Conservation (phyloP, 2,797 vertebrate species). For the Huso huso region DNA sequence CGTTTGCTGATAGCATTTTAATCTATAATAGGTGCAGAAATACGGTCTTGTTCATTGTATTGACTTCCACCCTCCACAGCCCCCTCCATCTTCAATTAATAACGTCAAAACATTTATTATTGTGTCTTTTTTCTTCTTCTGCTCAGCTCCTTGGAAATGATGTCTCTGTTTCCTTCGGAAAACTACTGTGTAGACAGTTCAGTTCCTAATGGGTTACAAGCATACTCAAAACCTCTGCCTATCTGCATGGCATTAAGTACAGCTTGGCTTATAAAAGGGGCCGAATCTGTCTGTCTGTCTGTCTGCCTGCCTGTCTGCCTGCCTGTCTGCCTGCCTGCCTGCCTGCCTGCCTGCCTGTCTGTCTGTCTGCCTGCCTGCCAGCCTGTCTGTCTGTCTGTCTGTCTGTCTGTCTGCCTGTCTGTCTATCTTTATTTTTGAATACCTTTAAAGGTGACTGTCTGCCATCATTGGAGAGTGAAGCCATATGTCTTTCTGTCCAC, state of each 20-base stretch:
- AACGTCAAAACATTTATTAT: slow-evolving; percentile 45
- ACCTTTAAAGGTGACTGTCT: not conserved
- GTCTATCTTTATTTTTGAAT: not conserved
- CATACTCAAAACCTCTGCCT: no score
- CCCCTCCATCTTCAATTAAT: slow-evolving; percentile 39
- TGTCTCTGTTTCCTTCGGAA: slow-evolving; percentile 13
- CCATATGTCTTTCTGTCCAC: slow-evolving; percentile 16
- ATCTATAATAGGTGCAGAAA: slow-evolving; percentile 36
- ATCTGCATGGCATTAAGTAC: no score
- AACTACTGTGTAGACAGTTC: slow-evolving; percentile 28
- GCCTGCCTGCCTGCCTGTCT: slow-evolving; percentile 13
- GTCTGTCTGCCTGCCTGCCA: slow-evolving; percentile 26
- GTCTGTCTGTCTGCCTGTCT: slow-evolving; percentile 25
- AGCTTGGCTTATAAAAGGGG: slow-evolving; percentile 25
- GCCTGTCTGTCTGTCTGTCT: slow-evolving; percentile 24
- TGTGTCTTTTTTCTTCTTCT: slow-evolving; percentile 38
- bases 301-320: slow-evolving; percentile 22
- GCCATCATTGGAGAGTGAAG: not conserved
- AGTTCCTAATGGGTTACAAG: slow-evolving; percentile 40
- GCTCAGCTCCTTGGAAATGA: slow-evolving; percentile 24
- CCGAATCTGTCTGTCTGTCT: not conserved
- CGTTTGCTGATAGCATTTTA: slow-evolving; percentile 52
- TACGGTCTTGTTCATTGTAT: slow-evolving; percentile 26
- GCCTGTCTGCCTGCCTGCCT: slow-evolving; percentile 7
- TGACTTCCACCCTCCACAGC: slow-evolving; percentile 32